phyloP scores from a whole-genome alignment of 2,113 vertebrate genomes.

The Sylvietta virens region DNA sequence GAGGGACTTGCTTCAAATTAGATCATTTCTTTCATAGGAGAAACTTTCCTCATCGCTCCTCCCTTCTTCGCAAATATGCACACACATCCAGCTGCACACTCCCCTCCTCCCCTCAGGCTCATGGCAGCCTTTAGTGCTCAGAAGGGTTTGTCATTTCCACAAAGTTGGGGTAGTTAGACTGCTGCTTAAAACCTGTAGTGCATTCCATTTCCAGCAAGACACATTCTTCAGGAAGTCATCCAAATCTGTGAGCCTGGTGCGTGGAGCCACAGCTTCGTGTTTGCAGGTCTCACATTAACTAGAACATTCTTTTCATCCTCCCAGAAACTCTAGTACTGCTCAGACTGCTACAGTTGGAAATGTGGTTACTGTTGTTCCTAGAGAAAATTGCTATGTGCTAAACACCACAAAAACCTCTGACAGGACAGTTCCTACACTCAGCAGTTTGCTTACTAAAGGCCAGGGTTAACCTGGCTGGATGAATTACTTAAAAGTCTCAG shows the following conservation, averaged over 20 bases:
- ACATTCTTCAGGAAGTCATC: not conserved
- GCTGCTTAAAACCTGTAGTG: not conserved
- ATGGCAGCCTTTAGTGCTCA: not conserved
- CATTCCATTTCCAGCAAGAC: not conserved
- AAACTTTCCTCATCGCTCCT: conserved; percentile 22
- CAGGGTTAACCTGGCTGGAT: not conserved
- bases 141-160: not conserved
- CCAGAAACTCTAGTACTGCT: not conserved
- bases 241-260: not conserved
- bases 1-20: conserved; percentile 65
- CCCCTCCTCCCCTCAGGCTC: not conserved
- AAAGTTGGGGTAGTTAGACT: not conserved
- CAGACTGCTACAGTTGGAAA: not conserved
- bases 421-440: not conserved
- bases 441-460: not conserved
- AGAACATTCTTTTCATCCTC: not conserved
- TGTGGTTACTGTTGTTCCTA: not conserved
- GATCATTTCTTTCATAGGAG: conserved; percentile 56
- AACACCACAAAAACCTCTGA: not conserved
- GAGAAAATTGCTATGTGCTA: not conserved
- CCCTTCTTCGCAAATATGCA: not conserved
- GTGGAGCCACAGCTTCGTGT: not conserved
- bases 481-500: not conserved
- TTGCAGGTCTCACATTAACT: not conserved
- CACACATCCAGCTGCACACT: conserved; percentile 12